A percentile compares a stretch with the other conserved stretches of the same genome.
These are phyloP conservation scores for Drosophila gaucha DNA, from an alignment of 2,888 invertebrate genomes.

Conservation along the genomic window DNA sequence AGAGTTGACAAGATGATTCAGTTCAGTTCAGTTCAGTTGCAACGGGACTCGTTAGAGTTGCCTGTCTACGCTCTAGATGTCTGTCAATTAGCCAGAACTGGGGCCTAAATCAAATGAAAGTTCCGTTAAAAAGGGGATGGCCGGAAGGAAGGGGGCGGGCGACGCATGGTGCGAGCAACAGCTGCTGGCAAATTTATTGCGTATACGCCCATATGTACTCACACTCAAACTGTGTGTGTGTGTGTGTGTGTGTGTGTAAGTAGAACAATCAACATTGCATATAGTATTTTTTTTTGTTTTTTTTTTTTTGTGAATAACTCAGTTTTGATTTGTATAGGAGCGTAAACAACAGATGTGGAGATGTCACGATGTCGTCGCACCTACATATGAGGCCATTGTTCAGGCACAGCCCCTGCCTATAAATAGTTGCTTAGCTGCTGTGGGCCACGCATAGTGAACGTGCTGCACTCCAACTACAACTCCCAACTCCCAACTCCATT, in stretches of 20 bases:
- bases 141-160: background rate
- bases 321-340: slow-evolving; percentile 27
- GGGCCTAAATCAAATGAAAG: background rate
- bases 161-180: background rate
- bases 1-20: background rate
- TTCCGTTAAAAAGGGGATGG: background rate
- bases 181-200: slow-evolving; percentile 27
- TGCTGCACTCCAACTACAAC: no score
- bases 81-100: background rate
- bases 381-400: slow-evolving; percentile 14
- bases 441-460: background rate
- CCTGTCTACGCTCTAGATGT: no score
- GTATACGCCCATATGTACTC: slow-evolving; percentile 9
- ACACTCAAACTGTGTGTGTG: no score
- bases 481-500: no score
- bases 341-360: slow-evolving; percentile 35
- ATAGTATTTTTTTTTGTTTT: background rate
- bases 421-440: slow-evolving; percentile 1
- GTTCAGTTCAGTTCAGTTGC: background rate
- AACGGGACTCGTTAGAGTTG: background rate
- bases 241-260: background rate
- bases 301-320: slow-evolving; percentile 24
- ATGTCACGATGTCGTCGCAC: no score
- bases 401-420: background rate
- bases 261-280: slow-evolving; percentile 23